Evolutionary conservation across 2,797 vertebrate genomes (phyloP).

Genomic region (Hemibagrus guttatus): DNA sequence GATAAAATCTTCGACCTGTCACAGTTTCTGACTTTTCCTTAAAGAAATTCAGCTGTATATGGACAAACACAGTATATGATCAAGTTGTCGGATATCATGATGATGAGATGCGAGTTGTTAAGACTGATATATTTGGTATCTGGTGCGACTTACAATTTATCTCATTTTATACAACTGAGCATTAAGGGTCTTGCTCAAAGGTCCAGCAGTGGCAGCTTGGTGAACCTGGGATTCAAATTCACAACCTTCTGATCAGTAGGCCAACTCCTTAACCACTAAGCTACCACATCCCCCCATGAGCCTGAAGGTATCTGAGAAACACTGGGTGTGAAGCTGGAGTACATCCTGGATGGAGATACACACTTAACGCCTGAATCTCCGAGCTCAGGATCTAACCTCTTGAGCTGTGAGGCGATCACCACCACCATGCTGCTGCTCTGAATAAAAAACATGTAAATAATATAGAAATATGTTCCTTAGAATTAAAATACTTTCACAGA

Average conservation of each 20-base stretch:
- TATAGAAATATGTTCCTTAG: neutral
- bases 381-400: neutral
- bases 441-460: no score
- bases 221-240: no score
- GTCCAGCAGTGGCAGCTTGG: no score
- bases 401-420: neutral
- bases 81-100: neutral
- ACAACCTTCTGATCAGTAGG: no score
- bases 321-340: neutral
- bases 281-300: no score
- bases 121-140: no score
- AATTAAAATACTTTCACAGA: neutral
- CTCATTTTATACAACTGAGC: no score
- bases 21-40: conserved; percentile 5
- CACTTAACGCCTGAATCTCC: neutral
- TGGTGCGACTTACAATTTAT: no score
- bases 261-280: no score
- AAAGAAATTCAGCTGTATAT: neutral
- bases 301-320: neutral
- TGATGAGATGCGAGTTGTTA: neutral
- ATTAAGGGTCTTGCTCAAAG: no score
- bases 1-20: conserved; percentile 2
- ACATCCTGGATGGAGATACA: neutral
- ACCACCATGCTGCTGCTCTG: neutral
- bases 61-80: neutral